Evolutionary conservation across 2,113 vertebrate species (phyloP), one percentile per base, ranked within the genome.

Genomic region (Pituophis catenifer): DNA sequence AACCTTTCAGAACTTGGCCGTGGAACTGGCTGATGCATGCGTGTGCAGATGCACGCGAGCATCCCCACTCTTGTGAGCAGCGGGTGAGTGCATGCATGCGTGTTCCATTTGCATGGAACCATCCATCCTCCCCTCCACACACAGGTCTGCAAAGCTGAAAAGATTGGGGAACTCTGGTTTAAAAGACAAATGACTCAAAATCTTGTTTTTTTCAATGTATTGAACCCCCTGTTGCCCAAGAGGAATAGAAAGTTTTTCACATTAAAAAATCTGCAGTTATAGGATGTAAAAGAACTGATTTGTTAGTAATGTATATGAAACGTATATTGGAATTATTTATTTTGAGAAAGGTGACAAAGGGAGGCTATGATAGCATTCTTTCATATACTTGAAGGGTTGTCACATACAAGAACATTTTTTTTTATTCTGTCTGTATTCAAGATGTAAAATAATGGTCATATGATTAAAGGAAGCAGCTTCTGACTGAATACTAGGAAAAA

Each of bases 61-160:
- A 62, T 62, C 59, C 24, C 59, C 59, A 26, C 9, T 62, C 59
- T 62, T 62, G 24, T 3, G 9, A 62, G 59, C 24, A 62, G 59
- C 1, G 9, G 23, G 59, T 26, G 24, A 26, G 24, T 62, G 24
- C 3, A 1, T 62, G 8, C 8, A 2, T 59, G 59, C 0, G 0
- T 9, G 9, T 62, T 62, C 59, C 23, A 62, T 62, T 26, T 62
- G 24, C 3, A 2, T 1, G 1, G 24, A 62, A 62, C 9, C 24
- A 26, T 62, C 9, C 9, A 3, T 21, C 24, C 9, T 24, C 59
- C 59, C 59, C 8, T 21, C 55, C 3, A 62, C 24, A 59, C 58
- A 1, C 24, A 62, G 9, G 24, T 24, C 59, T 29, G 23, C 59
- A 62, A 62, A 62, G 24, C 9, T 1, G 9, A 26, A 62, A 62